Conservation (phyloP, 2,888 invertebrate genomes). For the Ichneumoninae sp. region DNA sequence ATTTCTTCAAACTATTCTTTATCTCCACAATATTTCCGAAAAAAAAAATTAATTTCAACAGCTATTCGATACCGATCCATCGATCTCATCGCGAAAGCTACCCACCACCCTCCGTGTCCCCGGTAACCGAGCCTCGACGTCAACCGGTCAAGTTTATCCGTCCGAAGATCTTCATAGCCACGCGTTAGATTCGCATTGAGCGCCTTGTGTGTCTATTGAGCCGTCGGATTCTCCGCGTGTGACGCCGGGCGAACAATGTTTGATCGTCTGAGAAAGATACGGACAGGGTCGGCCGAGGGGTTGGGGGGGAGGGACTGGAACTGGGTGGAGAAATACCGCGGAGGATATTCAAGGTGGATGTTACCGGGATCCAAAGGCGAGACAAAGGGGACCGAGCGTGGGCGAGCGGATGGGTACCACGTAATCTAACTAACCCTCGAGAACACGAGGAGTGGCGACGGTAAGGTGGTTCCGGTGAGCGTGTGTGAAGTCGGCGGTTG, state of each 20-base stretch:
- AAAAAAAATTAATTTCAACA: no score
- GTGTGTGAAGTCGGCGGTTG: slow-evolving; percentile 55
- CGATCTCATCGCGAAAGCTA: no score
- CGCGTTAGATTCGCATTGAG: not conserved
- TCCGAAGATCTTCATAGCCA: not conserved
- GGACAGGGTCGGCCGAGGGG: no score
- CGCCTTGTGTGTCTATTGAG: not conserved
- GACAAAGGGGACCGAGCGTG: slow-evolving; percentile 24
- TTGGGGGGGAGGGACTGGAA: no score
- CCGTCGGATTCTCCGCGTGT: not conserved
- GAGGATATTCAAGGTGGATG: slow-evolving; percentile 1
- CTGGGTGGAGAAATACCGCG: not conserved
- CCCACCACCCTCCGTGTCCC: no score
- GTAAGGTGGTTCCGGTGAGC: slow-evolving; percentile 20
- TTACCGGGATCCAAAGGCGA: not conserved
- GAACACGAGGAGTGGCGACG: slow-evolving; percentile 20
- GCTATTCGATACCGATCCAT: no score
- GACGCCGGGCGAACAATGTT: not conserved
- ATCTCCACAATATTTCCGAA: no score
- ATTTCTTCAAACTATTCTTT: no score
- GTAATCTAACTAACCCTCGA: slow-evolving; percentile 48
- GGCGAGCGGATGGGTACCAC: slow-evolving; percentile 6
- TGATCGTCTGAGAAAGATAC: slow-evolving; percentile 12
- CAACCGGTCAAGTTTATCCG: not conserved
- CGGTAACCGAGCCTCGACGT: no score